Percentiles rank a stretch among this genome's conserved stretches.
These are phyloP conservation scores for Pristionchus maxplancki DNA, from an alignment of 2,888 invertebrate genomes.

Conservation along the genomic window DNA sequence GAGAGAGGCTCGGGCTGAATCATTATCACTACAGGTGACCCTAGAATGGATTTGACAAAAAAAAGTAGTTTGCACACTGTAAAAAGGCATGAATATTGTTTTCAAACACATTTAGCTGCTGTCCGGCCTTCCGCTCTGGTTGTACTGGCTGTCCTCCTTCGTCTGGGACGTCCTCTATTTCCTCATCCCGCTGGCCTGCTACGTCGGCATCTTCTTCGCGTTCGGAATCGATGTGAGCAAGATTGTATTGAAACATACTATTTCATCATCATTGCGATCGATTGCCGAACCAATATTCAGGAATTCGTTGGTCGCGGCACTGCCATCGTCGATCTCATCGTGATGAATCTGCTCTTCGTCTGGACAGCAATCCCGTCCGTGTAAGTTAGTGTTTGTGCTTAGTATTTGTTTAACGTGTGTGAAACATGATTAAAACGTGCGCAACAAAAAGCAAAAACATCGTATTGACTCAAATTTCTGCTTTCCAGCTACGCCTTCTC, in stretches of 20 bases:
- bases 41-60: no score
- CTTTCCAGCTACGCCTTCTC: conserved; percentile 62
- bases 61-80: no score
- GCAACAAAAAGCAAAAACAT: no score
- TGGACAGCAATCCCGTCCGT: conserved; percentile 69
- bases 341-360: conserved; percentile 63
- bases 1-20: no score
- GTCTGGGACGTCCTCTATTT: conserved; percentile 70
- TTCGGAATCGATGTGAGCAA: conserved; percentile 62
- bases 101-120: conserved; percentile 57
- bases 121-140: conserved; percentile 66
- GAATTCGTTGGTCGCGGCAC: conserved; percentile 41
- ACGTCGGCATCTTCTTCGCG: conserved; percentile 64
- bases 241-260: no score
- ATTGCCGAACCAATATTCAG: conserved; percentile 6
- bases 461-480: neutral
- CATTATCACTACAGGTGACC: no score
- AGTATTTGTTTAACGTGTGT: neutral
- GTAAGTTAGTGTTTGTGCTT: neutral
- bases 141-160: conserved; percentile 71
- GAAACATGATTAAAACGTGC: no score
- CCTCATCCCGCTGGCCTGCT: conserved; percentile 61
- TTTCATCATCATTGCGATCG: no score
- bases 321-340: conserved; percentile 58
- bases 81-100: neutral